Evolutionary conservation across 2,113 vertebrate genomes (phyloP), one percentile per base, ranked within the genome.

Genomic region (Sylvilagus bachmani): DNA sequence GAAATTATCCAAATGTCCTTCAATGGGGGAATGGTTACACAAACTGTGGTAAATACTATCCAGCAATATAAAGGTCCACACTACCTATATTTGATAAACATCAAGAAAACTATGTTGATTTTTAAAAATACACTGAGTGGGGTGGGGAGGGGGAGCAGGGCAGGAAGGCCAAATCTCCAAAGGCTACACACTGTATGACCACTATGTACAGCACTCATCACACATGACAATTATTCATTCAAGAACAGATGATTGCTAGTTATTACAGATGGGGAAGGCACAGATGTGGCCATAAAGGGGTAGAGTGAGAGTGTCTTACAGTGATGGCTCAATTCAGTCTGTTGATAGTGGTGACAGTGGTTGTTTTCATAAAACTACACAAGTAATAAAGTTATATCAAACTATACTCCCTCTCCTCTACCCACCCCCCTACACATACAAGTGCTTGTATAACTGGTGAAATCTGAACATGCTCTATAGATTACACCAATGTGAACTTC

Each of bases 1-100:
- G 27, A 96, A 87, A 79, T 80, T 89, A 75, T 64, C 51, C 36
- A 95, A 44, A 88, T 44, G 21, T 64, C n/a, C 38, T 90, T 33
- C 38, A 93, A 31, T 29, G 62, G 33, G 16, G 87, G 12, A 94
- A 64, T 25, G 8, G 21, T 84, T 80, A 78, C 94, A 90, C 33
- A 74, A 87, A 83, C 33, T 79, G 33, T 17, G 36, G 10, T 38
- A 49, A 73, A 73, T 33, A 81, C 70, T 85, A 75, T 3, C 69
- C 36, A 38, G n/a, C 36, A 86, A 74, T 53, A 71, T 22, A 84
- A 71, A 70, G 51, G 70, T 64, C 78, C 2, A 11, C 27, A 71
- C 12, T 44, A 33, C 3, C 44, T 38, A 78, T 22, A 9, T 36
- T 64, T 33, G n/a, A n/a, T 44, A 22, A 70, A 58, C 33, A 44